Percentiles rank a stretch among this genome's conserved stretches.
Evolutionary conservation across 2,797 vertebrate genomes (phyloP).

Genomic region (Buceros bicornis): DNA sequence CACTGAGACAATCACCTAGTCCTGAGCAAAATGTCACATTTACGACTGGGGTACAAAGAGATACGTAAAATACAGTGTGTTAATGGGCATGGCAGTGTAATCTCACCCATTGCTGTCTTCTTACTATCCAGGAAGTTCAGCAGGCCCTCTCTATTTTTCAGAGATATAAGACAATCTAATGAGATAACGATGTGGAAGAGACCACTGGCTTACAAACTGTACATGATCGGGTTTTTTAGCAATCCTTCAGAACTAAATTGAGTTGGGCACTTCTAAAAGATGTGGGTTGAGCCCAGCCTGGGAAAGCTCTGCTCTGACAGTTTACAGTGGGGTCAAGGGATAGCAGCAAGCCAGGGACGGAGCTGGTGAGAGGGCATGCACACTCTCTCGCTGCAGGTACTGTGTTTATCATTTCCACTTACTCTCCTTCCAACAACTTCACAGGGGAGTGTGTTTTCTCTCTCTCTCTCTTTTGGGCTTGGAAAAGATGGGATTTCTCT

Average conservation of each 20-base stretch:
- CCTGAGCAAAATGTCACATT: not conserved
- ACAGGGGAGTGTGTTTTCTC: not conserved
- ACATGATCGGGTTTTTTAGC: not conserved
- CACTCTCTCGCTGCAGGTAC: not conserved
- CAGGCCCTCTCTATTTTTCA: not conserved
- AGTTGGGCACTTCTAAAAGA: not conserved
- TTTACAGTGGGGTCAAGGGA: too few relatives aligned
- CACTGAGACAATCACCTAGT: not conserved
- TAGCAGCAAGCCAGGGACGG: not conserved
- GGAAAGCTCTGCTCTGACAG: fast-evolving
- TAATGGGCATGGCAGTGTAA: not conserved
- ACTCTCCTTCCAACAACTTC: not conserved
- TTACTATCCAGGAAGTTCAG: not conserved
- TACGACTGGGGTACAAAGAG: not conserved
- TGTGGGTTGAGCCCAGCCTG: not conserved
- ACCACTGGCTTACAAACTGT: not conserved
- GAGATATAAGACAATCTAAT: not conserved
- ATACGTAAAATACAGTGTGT: not conserved
- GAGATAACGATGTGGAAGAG: not conserved
- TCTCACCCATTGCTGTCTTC: not conserved
- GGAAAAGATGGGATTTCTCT: not conserved
- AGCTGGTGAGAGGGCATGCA: not conserved
- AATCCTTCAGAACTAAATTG: not conserved
- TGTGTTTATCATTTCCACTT: not conserved
- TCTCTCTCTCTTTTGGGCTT: not conserved